Evolutionary conservation across 2,113 vertebrate genomes (phyloP).

Genomic region (Chloebia gouldiae): DNA sequence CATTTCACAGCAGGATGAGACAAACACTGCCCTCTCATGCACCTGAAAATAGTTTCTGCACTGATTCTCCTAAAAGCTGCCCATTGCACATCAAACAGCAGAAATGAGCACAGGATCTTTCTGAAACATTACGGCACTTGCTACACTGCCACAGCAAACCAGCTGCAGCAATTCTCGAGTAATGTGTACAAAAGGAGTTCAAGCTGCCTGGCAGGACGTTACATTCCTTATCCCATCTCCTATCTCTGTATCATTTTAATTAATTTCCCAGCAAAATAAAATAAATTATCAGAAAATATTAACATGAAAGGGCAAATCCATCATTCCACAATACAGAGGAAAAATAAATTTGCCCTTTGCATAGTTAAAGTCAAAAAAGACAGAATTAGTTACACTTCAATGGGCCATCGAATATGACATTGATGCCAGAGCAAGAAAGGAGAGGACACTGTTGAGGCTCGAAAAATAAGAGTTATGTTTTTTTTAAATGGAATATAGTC

Average conservation of each 20-base stretch:
- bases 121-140: background rate
- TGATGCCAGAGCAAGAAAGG: background rate
- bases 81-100: background rate
- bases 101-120: background rate
- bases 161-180: background rate
- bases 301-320: background rate
- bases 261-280: background rate
- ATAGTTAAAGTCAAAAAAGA: background rate
- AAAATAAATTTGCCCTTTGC: background rate
- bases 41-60: background rate
- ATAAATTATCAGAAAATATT: background rate
- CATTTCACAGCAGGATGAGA: background rate
- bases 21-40: background rate
- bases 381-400: background rate
- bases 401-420: background rate
- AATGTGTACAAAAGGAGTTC: background rate
- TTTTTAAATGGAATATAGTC: background rate
- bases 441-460: background rate
- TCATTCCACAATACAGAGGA: background rate
- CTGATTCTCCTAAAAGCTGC: background rate
- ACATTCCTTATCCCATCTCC: background rate
- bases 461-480: background rate
- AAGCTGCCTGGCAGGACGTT: background rate
- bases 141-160: background rate
- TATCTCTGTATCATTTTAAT: background rate